Evolutionary conservation across 2,113 vertebrate species (phyloP).

Genomic region (Malaclemys terrapin): DNA sequence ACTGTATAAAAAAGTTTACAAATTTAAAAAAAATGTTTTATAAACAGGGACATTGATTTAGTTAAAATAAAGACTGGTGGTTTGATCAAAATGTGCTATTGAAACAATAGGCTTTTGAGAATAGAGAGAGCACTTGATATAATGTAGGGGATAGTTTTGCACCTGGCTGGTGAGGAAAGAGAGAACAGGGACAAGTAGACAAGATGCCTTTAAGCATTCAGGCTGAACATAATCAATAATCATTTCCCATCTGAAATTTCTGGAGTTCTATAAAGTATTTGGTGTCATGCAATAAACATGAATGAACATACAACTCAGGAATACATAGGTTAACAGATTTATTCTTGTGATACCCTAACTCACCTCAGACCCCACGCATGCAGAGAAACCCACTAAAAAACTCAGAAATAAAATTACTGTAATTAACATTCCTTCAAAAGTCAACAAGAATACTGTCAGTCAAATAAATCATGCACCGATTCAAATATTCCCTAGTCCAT

Average conservation of each 20-base stretch:
- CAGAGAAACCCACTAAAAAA: background rate
- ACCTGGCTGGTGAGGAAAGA: background rate
- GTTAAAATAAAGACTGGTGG: constrained; percentile 10
- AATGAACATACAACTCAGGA: background rate
- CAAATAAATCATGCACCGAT: background rate
- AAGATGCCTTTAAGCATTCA: background rate
- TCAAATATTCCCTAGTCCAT: background rate
- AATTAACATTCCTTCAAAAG: background rate
- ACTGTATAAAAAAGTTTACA: background rate
- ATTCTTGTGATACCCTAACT: background rate
- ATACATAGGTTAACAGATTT: background rate
- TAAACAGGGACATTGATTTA: background rate
- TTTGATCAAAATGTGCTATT: background rate
- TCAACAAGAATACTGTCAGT: background rate
- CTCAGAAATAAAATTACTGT: background rate
- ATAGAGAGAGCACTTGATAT: background rate
- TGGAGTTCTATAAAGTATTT: background rate
- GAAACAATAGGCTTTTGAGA: background rate
- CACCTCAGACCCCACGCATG: background rate
- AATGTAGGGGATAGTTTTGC: background rate
- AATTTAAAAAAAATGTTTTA: background rate
- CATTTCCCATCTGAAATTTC: background rate
- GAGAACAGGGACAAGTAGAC: background rate
- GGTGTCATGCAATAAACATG: background rate
- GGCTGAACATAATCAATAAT: background rate